These are phyloP conservation scores for Acropternis orthonyx DNA, from an alignment of 2,797 vertebrate genomes.

Conservation along the genomic window DNA sequence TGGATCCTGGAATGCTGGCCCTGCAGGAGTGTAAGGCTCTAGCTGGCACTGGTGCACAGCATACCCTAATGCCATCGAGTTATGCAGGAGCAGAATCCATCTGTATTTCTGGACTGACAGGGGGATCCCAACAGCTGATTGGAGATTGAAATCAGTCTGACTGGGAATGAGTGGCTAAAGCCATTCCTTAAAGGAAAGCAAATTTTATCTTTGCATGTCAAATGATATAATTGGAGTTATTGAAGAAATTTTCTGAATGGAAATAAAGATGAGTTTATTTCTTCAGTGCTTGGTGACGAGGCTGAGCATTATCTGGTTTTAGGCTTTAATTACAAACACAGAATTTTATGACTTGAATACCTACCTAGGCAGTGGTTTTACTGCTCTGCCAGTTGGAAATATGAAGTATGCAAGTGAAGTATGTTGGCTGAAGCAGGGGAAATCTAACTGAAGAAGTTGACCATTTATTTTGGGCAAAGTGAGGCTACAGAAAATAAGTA, in stretches of 20 bases:
- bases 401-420: rapidly evolving
- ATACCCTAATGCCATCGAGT: neutral
- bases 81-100: neutral
- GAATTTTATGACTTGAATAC: neutral
- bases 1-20: neutral
- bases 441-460: neutral
- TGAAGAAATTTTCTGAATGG: neutral
- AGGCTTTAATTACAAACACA: neutral
- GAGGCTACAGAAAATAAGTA: neutral
- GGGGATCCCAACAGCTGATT: neutral
- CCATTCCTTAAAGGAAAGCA: neutral
- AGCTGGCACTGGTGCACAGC: too few species aligned
- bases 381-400: neutral
- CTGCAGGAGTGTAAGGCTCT: neutral
- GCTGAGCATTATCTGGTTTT: neutral
- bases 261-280: neutral
- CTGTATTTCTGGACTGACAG: neutral
- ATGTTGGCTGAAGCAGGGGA: neutral
- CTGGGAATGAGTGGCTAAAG: neutral
- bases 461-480: neutral
- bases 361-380: neutral
- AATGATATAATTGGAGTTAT: neutral
- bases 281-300: neutral
- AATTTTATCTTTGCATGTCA: neutral
- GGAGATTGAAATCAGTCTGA: neutral